Evolutionary conservation across 2,888 invertebrate genomes (phyloP).

Genomic region (Agriopis aurantiaria): DNA sequence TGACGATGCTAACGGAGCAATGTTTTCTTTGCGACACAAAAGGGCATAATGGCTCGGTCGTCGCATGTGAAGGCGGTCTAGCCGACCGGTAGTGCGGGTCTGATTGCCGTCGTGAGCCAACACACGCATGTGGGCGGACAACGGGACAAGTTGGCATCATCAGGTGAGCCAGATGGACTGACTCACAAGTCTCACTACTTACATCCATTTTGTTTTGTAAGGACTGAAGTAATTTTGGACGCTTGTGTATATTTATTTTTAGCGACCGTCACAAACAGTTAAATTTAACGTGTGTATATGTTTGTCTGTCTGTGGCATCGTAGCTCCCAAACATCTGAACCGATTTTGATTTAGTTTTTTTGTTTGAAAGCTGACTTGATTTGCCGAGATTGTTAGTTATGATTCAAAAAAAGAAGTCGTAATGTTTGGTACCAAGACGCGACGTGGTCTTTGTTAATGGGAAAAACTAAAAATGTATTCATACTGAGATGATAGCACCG

Average conservation of each 20-base stretch:
- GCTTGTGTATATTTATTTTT: neutral
- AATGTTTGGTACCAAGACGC: too few species aligned
- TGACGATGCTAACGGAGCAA: neutral
- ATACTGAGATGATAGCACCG: too few species aligned
- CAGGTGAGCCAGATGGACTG: conserved; percentile 11
- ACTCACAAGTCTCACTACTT: neutral
- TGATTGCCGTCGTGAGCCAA: conserved; percentile 19
- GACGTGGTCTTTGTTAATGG: too few species aligned
- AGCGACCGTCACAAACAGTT: neutral
- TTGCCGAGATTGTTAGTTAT: too few species aligned
- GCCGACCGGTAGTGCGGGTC: conserved; percentile 19
- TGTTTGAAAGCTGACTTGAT: too few species aligned
- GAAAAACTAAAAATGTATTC: too few species aligned
- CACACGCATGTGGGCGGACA: conserved; percentile 22
- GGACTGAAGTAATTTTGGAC: neutral
- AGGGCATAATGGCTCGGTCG: neutral
- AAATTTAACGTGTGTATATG: too few species aligned
- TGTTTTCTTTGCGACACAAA: neutral
- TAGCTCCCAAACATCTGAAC: too few species aligned
- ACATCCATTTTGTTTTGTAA: neutral
- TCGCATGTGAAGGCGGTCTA: neutral
- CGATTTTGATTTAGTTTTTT: too few species aligned
- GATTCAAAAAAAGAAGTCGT: too few species aligned
- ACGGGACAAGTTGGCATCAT: conserved; percentile 25
- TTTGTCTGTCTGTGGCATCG: too few species aligned